Conservation (phyloP, 2,797 vertebrate species). For the Rachycentron canadum region DNA sequence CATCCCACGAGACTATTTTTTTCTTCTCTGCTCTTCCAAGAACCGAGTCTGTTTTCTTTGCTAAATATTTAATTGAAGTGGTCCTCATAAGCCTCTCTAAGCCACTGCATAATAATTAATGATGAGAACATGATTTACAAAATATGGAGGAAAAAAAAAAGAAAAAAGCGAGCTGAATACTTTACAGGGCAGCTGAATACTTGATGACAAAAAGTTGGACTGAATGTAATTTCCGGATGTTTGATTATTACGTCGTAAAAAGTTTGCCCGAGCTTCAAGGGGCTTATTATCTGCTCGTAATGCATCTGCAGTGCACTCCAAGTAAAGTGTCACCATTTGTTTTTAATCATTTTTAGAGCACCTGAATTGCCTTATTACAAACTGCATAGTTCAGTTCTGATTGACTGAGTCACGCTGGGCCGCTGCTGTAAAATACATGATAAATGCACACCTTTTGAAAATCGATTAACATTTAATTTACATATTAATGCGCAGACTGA, state of each 20-base stretch:
- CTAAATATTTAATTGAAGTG: constrained; percentile 31
- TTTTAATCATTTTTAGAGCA: constrained; percentile 55
- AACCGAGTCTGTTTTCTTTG: constrained; percentile 2
- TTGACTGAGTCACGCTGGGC: constrained; percentile 47
- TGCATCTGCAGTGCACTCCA: constrained; percentile 37
- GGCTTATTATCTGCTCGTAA: constrained; percentile 50
- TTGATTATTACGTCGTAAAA: constrained; percentile 35
- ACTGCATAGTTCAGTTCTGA: constrained; percentile 40
- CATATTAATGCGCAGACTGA: constrained; percentile 67
- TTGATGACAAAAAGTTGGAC: constrained; percentile 17
- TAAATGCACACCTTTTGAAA: constrained; percentile 65
- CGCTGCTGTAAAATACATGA: constrained; percentile 54
- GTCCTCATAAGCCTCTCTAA: constrained; percentile 33
- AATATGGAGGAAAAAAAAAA: constrained; percentile 14
- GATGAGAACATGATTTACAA: constrained; percentile 23
- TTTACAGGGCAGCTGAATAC: constrained; percentile 13
- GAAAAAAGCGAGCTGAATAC: not conserved
- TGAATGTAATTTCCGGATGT: constrained; percentile 39
- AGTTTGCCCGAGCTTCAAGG: constrained; percentile 42
- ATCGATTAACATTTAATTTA: constrained; percentile 74
- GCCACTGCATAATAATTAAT: constrained; percentile 24
- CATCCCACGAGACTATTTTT: not conserved
- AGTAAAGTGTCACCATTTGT: constrained; percentile 62
- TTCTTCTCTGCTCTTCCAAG: not conserved
- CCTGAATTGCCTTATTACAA: constrained; percentile 52